Evolutionary conservation across 2,113 vertebrate species (phyloP).

Genomic region (Porphyrio hochstetteri): DNA sequence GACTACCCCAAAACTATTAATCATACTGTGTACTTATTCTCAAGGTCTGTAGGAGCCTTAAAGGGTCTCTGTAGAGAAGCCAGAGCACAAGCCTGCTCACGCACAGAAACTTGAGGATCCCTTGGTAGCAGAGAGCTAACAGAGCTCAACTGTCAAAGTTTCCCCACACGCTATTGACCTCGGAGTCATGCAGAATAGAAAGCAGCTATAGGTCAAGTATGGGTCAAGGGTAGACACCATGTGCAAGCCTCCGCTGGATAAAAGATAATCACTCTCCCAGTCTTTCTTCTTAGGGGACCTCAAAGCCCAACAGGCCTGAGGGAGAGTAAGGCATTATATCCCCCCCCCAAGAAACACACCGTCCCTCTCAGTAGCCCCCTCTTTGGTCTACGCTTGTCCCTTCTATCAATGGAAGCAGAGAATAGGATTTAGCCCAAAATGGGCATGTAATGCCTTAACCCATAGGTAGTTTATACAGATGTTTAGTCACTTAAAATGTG

Average conservation of each 20-base stretch:
- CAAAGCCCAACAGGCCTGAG: not conserved
- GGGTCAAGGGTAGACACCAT: not conserved
- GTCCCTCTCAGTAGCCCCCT: not conserved
- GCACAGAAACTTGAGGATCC: not conserved
- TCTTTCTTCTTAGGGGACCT: not conserved
- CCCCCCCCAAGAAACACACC: not conserved
- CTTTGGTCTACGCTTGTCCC: not conserved
- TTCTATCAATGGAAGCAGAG: not conserved
- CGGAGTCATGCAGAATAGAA: not conserved
- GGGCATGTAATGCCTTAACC: not conserved
- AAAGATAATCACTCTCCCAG: not conserved
- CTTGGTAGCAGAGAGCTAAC: not conserved
- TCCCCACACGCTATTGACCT: not conserved
- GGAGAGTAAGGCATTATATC: not conserved
- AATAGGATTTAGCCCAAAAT: not conserved
- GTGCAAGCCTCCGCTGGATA: not conserved
- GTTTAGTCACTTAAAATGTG: not conserved
- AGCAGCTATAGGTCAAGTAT: not conserved
- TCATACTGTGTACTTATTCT: not conserved
- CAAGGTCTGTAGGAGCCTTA: not conserved
- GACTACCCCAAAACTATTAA: not conserved
- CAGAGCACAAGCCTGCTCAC: not conserved
- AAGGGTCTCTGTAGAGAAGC: not conserved
- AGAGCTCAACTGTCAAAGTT: not conserved
- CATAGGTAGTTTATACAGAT: not conserved